A percentile compares a stretch with the other conserved stretches of the same genome.
These are phyloP conservation scores for Hemibagrus guttatus DNA, from an alignment of 2,797 vertebrate species.

Conservation along the genomic window DNA sequence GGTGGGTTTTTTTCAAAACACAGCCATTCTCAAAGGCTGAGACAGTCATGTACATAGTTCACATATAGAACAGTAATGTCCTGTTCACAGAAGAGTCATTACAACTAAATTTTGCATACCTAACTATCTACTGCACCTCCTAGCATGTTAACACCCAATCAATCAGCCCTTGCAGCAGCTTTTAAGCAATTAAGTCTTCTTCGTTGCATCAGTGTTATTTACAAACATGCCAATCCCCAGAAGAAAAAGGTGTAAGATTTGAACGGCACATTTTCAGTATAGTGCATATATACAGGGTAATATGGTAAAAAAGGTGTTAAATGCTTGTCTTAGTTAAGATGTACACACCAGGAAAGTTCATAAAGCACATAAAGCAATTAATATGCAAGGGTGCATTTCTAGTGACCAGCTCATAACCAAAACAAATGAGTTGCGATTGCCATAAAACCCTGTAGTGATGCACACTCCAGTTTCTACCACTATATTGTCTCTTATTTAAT, in stretches of 20 bases:
- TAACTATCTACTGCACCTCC: background rate
- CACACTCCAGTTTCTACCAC: background rate
- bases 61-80: background rate
- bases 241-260: background rate
- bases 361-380: background rate
- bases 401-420: background rate
- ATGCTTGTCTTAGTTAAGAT: background rate
- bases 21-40: background rate
- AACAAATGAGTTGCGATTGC: background rate
- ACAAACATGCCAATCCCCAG: background rate
- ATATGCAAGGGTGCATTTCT: background rate
- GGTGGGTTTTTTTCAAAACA: background rate
- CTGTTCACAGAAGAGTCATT: background rate
- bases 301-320: background rate
- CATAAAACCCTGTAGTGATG: background rate
- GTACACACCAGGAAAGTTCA: background rate
- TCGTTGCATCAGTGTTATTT: background rate
- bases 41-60: background rate
- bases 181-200: background rate
- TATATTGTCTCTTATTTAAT: background rate
- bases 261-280: too few relatives aligned
- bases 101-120: slow-evolving; percentile 4
- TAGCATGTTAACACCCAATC: slow-evolving; percentile 24
- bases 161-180: background rate
- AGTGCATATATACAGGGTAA: background rate